phyloP scores from a whole-genome alignment of 2,797 vertebrate species.

The Gallinago solitaria region DNA sequence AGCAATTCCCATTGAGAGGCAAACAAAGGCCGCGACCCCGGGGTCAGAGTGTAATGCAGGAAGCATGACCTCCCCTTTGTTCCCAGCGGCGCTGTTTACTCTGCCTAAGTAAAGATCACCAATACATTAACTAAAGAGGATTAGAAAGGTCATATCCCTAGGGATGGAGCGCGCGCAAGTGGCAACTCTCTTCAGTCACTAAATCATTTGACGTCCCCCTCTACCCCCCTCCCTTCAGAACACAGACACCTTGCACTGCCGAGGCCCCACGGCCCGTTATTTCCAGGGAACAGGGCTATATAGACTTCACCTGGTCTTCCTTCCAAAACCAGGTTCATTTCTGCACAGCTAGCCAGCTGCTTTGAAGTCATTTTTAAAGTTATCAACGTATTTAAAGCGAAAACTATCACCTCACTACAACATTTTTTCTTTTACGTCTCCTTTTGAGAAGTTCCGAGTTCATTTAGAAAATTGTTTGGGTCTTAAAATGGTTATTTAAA shows the following conservation, averaged over 20 bases:
- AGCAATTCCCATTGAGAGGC: constrained; percentile 87
- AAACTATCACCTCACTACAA: background rate
- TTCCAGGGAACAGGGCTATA: background rate
- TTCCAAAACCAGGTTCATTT: background rate
- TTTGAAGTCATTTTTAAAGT: background rate
- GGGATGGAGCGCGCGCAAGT: constrained; percentile 77
- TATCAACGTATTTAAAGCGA: background rate
- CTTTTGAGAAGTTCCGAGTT: background rate
- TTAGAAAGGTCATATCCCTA: constrained; percentile 88
- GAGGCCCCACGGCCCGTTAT: background rate
- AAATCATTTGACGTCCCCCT: constrained; percentile 37
- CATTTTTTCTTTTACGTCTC: background rate
- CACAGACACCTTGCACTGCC: background rate
- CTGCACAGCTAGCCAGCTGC: background rate
- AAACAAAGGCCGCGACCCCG: constrained; percentile 92
- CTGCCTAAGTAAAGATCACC: constrained; percentile 92
- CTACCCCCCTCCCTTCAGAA: background rate
- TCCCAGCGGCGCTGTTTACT: constrained; percentile 88
- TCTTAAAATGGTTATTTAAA: background rate
- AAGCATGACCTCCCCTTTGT: constrained; percentile 87
- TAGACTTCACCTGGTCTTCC: background rate
- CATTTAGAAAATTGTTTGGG: background rate
- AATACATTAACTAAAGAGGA: constrained; percentile 94
- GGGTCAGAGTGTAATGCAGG: constrained; percentile 92
- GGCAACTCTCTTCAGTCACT: constrained; percentile 68